Evolutionary conservation across 2,888 invertebrate genomes (phyloP).

Genomic region (Oxyscelio sp.): DNA sequence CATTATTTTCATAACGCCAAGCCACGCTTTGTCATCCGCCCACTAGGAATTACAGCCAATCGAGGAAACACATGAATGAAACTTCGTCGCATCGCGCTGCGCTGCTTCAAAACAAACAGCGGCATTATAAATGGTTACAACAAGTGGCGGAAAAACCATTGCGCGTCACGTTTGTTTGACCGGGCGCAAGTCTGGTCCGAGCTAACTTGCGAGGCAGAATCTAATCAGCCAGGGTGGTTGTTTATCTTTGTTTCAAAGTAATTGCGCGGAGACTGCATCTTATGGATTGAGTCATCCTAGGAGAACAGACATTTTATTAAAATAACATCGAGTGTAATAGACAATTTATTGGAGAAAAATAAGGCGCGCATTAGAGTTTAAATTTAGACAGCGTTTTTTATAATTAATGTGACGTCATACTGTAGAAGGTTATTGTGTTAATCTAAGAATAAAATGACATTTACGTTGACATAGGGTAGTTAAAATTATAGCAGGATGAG

Average conservation of each 20-base stretch:
- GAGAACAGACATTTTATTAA: not conserved
- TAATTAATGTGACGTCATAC: no score
- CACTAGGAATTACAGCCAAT: constrained; percentile 32
- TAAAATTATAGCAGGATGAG: no score
- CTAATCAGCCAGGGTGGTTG: constrained; percentile 24
- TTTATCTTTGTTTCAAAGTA: constrained; percentile 36
- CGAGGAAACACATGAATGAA: constrained; percentile 26
- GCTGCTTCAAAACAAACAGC: constrained; percentile 22
- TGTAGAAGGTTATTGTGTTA: no score
- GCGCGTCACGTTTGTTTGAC: constrained; percentile 15
- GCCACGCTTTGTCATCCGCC: constrained; percentile 21
- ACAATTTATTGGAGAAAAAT: not conserved
- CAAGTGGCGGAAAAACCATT: not conserved
- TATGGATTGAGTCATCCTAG: constrained; percentile 15
- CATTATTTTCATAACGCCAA: constrained; percentile 53
- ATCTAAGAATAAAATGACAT: no score
- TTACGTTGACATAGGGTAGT: no score
- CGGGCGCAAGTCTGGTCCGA: constrained; percentile 5
- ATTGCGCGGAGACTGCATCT: constrained; percentile 6
- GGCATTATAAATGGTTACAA: constrained; percentile 21
- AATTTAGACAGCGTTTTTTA: no score
- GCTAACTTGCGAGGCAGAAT: constrained; percentile 6
- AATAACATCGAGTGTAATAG: not conserved
- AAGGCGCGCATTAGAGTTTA: not conserved
- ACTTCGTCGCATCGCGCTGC: constrained; percentile 9